Percentiles rank a stretch among this genome's conserved stretches.
phyloP scores from a whole-genome alignment of 2,113 vertebrate genomes.

The Phylloscopus trochiloides region DNA sequence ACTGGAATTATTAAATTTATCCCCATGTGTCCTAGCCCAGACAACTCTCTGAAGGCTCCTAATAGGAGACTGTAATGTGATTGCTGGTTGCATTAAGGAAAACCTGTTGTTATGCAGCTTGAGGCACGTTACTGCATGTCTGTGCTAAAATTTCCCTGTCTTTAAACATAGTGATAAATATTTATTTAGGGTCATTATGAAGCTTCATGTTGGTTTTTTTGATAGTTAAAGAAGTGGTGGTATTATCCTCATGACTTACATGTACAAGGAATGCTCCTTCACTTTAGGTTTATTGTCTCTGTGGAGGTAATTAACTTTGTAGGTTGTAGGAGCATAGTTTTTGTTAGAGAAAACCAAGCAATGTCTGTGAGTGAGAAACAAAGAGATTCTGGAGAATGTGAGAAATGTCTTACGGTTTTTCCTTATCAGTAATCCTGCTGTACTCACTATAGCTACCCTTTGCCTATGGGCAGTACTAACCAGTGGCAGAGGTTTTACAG shows the following conservation, averaged over 20 bases:
- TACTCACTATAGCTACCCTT: not conserved
- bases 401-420: not conserved
- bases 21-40: not conserved
- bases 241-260: not conserved
- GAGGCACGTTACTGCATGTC: not conserved
- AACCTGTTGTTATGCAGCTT: not conserved
- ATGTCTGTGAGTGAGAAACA: not conserved
- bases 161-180: not conserved
- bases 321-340: not conserved
- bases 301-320: slow-evolving; percentile 25
- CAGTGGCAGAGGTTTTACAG: not conserved
- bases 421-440: not conserved
- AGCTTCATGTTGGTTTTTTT: not conserved
- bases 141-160: not conserved
- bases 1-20: not conserved
- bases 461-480: not conserved
- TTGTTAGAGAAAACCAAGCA: not conserved
- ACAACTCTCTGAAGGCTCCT: not conserved
- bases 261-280: not conserved
- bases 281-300: slow-evolving; percentile 10
- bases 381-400: not conserved
- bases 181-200: slow-evolving; percentile 11
- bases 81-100: not conserved
- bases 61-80: not conserved
- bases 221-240: not conserved